Evolutionary conservation across 2,113 vertebrate genomes (phyloP).

Genomic region (Kryptolebias marmoratus): DNA sequence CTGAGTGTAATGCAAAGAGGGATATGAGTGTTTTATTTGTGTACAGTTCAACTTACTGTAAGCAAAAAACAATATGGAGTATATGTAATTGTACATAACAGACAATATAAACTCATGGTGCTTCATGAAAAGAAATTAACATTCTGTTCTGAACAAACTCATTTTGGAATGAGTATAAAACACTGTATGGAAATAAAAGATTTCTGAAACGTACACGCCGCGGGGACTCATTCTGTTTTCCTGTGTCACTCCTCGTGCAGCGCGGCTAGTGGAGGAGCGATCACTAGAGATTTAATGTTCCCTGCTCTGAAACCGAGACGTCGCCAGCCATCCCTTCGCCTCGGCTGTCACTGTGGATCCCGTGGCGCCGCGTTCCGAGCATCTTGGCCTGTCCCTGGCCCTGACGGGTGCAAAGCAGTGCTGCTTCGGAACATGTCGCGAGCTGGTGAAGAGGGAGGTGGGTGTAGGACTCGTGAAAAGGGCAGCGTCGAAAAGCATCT

Average conservation of each 20-base stretch:
- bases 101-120: conserved; percentile 61
- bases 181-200: conserved; percentile 68
- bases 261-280: conserved; percentile 9
- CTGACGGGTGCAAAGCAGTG: conserved; percentile 73
- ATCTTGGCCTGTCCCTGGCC: conserved; percentile 51
- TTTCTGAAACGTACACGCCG: conserved; percentile 46
- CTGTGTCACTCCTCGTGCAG: background rate
- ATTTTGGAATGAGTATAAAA: conserved; percentile 52
- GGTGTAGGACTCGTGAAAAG: conserved; percentile 82
- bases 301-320: conserved; percentile 22
- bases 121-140: conserved; percentile 45
- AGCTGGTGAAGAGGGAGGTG: conserved; percentile 84
- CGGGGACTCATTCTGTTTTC: background rate
- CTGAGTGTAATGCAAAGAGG: conserved; percentile 37
- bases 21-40: conserved; percentile 39
- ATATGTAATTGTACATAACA: conserved; percentile 53
- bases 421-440: conserved; percentile 77
- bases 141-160: conserved; percentile 38
- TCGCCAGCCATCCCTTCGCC: conserved; percentile 43
- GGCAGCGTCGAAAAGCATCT: conserved; percentile 78
- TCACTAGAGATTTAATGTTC: conserved; percentile 28
- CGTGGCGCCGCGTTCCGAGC: conserved; percentile 48
- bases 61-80: conserved; percentile 26
- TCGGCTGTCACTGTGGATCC: conserved; percentile 62
- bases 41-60: conserved; percentile 59